Base-by-base conservation (phyloP, 1,140 invertebrate species). In the Drosophila tsacasi region DNA sequence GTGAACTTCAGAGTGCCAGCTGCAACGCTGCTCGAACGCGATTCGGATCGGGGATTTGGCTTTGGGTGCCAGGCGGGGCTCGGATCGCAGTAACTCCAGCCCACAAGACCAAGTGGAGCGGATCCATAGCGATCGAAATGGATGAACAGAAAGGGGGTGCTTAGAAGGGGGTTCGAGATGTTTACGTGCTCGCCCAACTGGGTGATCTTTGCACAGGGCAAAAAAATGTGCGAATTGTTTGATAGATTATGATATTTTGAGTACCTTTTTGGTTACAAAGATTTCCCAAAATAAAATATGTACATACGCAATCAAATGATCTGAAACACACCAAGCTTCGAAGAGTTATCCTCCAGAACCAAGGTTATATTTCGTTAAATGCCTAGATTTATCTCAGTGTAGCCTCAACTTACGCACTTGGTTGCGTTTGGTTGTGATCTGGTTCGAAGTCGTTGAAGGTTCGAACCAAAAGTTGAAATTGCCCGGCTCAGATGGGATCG, bases 61-160 rank as follows among this genome's bases (percentile, higher is more conserved):
- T 46, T 59, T 62, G 68, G 64, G 47, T 59, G 40, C 42, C 79
- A 72, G 23, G 64, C 32, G 57, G 27, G 39, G 63, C 59, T 62
- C 19, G 52, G 52, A n/a, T 57, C 37, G 64, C 42, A 62, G 57
- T 35, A 13, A 35, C n/a, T 40, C 5, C 72, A 58, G 40, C 66
- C 66, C 35, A 74, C 67, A 40, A 72, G 40, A 84, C 80, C 80
- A 83, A 76, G 65, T 89, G 79, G 67, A 89, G 83, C 84, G 72
- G 63, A 81, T 81, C 84, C 66, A 32, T 71, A 68, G 52, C 47
- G 55, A 60, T 62, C 35, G 35, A 39, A 39, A 17, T n/a, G 30
- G 40, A 32, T 52, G 44, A 62, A 10, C 12, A 19, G n/a, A 23
- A 37, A 55, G 35, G 54, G 39, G 37, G 55, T 39, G 49, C 21